Evolutionary conservation across 2,888 invertebrate species (phyloP), one percentile per base, ranked within the genome.

Genomic region (Cantharis rufa): DNA sequence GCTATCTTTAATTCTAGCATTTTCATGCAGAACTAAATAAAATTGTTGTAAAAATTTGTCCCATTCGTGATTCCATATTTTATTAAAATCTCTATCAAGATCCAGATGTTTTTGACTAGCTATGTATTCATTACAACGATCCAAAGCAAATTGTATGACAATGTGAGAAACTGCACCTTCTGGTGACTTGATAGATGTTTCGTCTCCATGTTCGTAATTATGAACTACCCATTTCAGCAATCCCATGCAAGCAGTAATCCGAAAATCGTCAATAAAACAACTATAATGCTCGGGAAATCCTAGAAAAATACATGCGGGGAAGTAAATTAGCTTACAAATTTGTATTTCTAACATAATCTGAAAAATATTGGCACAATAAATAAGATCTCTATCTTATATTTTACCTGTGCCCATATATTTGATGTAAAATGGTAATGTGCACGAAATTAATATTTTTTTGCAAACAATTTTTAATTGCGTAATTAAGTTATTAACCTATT

Each of bases 1-100:
- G 10, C 79, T 73, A 64, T 84, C 82, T 1, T 82, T 32, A 78
- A 87, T 87, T 18, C 83, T 64, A 9, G 83, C 90, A 74, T 91
- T 90, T 81, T 93, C 91, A 82, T 93, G 92, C 86, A 96, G 92
- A 86, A 94, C 84, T 74, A 91, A 87, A 88, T 92, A 91, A 87
- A 92, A 93, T 84, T 93, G 92, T 0, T 91, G 91, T 2, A 96
- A 89, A 84, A 97, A 95, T 83, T 94, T 93, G 84, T 96, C 96
- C 98, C 98, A 98, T 85, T 97, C 96, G 84, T 95, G 94, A 80
- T 95, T 94, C 93, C 95, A 95, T 66, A 95, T 89, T 81, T 92
- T 90, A 32, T 86, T 84, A 10, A 89, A 85, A 69, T 91, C 90
- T 70, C 92, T 92, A 82, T 94, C 94, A 2, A 93, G 91, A 80